Conservation (phyloP, 2,888 invertebrate genomes). For the Heliconius cydno region DNA sequence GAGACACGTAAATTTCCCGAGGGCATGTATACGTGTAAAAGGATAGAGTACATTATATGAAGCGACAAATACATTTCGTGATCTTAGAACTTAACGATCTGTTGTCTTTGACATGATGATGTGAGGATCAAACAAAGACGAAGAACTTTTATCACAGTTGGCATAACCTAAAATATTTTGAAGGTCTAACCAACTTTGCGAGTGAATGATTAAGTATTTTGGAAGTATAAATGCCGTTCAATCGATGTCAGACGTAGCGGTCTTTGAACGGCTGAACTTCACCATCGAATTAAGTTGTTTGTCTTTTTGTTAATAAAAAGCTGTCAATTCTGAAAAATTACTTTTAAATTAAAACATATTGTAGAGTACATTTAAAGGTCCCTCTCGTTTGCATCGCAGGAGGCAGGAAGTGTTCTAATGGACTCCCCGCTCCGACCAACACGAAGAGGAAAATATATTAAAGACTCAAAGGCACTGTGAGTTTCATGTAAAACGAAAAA, state of each 20-base stretch:
- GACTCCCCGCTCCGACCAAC: neutral
- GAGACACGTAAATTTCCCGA: neutral
- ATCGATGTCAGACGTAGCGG: too few species aligned
- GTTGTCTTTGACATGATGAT: neutral
- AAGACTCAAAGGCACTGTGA: neutral
- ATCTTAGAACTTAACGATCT: neutral
- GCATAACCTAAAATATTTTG: too few species aligned
- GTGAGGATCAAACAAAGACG: neutral
- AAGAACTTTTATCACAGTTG: too few species aligned
- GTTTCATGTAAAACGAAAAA: too few species aligned
- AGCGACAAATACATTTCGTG: neutral
- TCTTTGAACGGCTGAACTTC: too few species aligned
- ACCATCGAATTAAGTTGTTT: too few species aligned
- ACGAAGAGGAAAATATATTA: neutral
- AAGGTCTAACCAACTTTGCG: too few species aligned
- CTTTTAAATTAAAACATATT: neutral
- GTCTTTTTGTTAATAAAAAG: too few species aligned
- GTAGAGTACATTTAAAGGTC: neutral
- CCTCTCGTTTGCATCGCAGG: neutral
- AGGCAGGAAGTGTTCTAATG: neutral
- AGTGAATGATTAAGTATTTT: too few species aligned
- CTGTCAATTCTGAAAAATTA: neutral
- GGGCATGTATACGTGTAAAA: neutral
- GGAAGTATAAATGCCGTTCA: too few species aligned
- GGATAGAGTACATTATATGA: neutral